These are phyloP conservation scores for Aphodius granarius DNA, from an alignment of 2,888 invertebrate species.

Conservation along the genomic window DNA sequence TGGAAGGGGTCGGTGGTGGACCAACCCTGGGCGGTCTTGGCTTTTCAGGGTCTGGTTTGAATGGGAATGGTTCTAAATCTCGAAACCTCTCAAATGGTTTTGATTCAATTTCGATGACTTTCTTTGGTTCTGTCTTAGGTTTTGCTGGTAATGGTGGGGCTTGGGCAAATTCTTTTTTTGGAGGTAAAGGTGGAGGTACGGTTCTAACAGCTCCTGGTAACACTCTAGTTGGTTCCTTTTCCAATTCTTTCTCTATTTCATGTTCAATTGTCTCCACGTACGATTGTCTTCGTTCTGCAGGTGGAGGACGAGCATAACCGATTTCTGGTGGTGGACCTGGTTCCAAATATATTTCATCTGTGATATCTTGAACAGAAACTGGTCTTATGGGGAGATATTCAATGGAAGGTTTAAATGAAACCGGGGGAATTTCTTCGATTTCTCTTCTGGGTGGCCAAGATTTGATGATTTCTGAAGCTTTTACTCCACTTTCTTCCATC, in stretches of 20 bases:
- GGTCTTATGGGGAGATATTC: conserved; percentile 45
- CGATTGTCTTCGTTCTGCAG: conserved; percentile 56
- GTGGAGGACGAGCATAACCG: conserved; percentile 60
- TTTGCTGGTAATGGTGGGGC: conserved; percentile 53
- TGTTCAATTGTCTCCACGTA: conserved; percentile 62
- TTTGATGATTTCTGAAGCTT: conserved; percentile 56
- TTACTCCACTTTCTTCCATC: conserved; percentile 36
- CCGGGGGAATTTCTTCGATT: conserved; percentile 37
- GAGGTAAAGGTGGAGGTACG: conserved; percentile 57
- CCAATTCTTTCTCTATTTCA: conserved; percentile 57
- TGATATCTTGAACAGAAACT: conserved; percentile 53
- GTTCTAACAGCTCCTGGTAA: conserved; percentile 60
- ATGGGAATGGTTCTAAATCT: conserved; percentile 57
- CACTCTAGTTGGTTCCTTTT: conserved; percentile 57
- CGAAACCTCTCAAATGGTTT: conserved; percentile 53
- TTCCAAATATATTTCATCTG: conserved; percentile 59
- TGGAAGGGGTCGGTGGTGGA: conserved; percentile 61
- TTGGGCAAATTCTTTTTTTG: conserved; percentile 51
- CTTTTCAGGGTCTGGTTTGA: conserved; percentile 54
- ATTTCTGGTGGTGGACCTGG: conserved; percentile 72
- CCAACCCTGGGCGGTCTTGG: conserved; percentile 50
- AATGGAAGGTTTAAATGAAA: conserved; percentile 41
- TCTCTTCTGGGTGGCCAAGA: conserved; percentile 54
- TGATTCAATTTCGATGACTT: conserved; percentile 35
- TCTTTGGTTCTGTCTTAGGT: conserved; percentile 44